Conservation (phyloP, 92 coral and sea anemone species). For the Plumapathes pennacea region DNA sequence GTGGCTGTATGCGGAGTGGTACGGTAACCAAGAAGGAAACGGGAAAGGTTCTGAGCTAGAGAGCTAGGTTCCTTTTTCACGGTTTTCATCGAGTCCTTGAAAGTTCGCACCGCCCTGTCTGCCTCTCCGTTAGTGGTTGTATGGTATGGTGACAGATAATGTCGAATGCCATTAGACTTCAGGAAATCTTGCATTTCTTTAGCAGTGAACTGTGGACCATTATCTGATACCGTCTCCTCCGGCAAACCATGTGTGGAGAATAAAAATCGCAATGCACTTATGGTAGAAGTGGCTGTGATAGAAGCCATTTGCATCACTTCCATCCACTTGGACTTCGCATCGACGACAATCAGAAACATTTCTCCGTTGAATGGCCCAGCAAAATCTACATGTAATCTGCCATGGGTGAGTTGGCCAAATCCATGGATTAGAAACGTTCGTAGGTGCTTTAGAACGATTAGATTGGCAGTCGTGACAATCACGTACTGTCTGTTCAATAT, state of each 20-base stretch:
- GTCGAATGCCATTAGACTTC: background rate
- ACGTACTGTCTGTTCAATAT: constrained; percentile 37
- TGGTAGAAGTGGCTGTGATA: constrained; percentile 30
- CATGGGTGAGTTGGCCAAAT: constrained; percentile 43
- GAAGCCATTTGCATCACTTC: constrained; percentile 29
- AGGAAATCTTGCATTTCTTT: constrained; percentile 11
- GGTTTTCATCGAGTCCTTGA: constrained; percentile 43
- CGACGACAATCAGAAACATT: constrained; percentile 34
- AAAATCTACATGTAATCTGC: constrained; percentile 48
- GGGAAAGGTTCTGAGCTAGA: constrained; percentile 3
- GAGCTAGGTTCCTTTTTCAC: constrained; percentile 12
- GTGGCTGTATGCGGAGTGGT: constrained; percentile 52
- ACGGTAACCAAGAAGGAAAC: constrained; percentile 20
- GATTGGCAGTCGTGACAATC: constrained; percentile 42
- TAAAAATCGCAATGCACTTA: constrained; percentile 24
- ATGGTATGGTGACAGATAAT: constrained; percentile 7
- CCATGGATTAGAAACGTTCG: constrained; percentile 28
- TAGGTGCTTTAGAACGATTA: constrained; percentile 12
- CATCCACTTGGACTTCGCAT: constrained; percentile 50
- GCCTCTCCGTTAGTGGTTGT: constrained; percentile 47
- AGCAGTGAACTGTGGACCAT: constrained; percentile 22
- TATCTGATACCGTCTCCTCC: constrained; percentile 19
- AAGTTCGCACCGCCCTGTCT: constrained; percentile 50
- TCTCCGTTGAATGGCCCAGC: constrained; percentile 35
- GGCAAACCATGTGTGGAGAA: constrained; percentile 49